Conservation (phyloP, 2,113 vertebrate genomes). For the Siniperca knerii region DNA sequence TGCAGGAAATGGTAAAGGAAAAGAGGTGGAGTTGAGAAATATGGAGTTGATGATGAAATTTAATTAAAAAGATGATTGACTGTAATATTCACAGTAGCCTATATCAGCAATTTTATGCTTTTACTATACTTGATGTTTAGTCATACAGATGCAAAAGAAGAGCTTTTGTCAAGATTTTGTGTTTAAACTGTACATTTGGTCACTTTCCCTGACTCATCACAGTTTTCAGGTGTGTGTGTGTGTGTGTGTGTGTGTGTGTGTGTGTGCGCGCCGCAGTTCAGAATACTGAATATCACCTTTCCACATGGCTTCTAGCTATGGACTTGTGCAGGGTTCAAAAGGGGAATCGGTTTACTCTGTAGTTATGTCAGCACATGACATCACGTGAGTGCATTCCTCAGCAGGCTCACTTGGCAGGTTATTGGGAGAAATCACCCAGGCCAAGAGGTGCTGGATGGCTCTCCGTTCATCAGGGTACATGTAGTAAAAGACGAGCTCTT, state of each 20-base stretch:
- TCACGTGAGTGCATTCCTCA: constrained; percentile 69
- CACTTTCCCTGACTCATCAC: constrained; percentile 14
- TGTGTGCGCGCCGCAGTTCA: constrained; percentile 2
- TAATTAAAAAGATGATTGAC: not conserved
- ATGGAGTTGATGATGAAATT: constrained; percentile 8
- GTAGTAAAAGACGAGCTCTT: not conserved
- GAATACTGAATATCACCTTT: constrained; percentile 42
- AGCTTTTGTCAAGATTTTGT: not conserved
- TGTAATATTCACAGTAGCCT: not conserved
- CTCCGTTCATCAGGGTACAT: constrained; percentile 15
- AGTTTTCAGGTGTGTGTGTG: not conserved
- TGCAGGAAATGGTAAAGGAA: constrained; percentile 28
- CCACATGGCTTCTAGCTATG: constrained; percentile 24
- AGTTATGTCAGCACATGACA: constrained; percentile 72
- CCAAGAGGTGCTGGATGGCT: constrained; percentile 33
- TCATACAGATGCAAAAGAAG: not conserved
- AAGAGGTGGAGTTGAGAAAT: constrained; percentile 52
- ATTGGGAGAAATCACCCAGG: constrained; percentile 58
- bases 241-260: not conserved
- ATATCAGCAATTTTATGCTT: not conserved
- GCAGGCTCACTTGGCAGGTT: constrained; percentile 68
- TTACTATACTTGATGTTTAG: not conserved
- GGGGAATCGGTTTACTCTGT: constrained; percentile 52
- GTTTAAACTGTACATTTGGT: not conserved
- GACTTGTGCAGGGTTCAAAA: constrained; percentile 47